Conservation (phyloP, 2,113 vertebrate genomes). For the Thalassarche chlororhynchos region DNA sequence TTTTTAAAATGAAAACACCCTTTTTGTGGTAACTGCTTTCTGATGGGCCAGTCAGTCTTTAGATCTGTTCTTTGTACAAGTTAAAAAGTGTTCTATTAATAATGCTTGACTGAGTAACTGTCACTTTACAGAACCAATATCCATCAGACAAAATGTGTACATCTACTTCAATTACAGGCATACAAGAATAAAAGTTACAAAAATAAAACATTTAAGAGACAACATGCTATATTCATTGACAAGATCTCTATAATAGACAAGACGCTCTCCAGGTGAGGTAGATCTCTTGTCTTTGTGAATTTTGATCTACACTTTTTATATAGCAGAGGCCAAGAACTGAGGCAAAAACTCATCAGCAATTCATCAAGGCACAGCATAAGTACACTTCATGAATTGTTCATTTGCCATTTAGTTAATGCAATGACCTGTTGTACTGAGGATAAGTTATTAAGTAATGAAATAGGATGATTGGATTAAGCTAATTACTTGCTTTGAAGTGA, state of each 20-base stretch:
- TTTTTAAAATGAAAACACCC: neutral
- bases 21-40: neutral
- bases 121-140: neutral
- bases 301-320: neutral
- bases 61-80: neutral
- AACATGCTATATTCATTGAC: neutral
- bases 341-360: neutral
- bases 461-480: constrained; percentile 37
- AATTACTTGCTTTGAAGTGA: constrained; percentile 35
- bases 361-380: neutral
- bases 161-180: neutral
- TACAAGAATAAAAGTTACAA: neutral
- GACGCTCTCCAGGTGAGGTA: neutral
- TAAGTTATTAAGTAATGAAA: constrained; percentile 47
- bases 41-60: neutral
- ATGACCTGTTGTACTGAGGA: constrained; percentile 31
- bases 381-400: neutral
- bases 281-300: neutral
- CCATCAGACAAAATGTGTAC: neutral
- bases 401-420: neutral
- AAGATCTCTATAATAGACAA: neutral
- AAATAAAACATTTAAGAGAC: neutral
- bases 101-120: neutral
- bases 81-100: neutral
- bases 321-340: neutral